Base-by-base conservation (phyloP, 2,113 vertebrate genomes). In the Agelaius tricolor region DNA sequence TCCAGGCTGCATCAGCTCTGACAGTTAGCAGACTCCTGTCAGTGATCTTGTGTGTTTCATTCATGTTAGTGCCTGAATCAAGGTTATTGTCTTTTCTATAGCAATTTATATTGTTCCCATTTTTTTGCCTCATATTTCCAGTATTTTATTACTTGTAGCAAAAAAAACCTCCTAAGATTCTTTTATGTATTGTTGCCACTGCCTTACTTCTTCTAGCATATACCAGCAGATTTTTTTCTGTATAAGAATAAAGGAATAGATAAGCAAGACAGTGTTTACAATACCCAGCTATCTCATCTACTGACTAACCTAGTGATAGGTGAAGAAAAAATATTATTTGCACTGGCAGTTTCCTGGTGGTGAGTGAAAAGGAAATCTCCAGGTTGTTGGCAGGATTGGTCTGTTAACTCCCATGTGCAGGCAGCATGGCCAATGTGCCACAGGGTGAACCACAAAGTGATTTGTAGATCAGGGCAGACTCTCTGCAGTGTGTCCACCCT, bases 381-480 rank as follows among this genome's bases (percentile, higher is more conserved):
- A 26, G 16, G 23, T 30, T 31, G 4, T 12, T 49, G 28, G 13
- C 47, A 77, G n/a, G 21, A 21, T 8, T 43, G 5, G 5, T 77
- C 15, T 44, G n/a, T 58, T 67, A 31, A 39, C 58, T 24, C 43
- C 13, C n/a, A 63, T 27, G 22, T 20, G 17, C 27, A 58, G 35
- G 17, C 15, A 31, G 27, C 3, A 6, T 9, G 20, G 7, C 54
- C 54, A 63, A 7, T 18, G 21, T 67, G 44, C 23, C 30, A 33
- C 0, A 0, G 47, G 21, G 31, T 68, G 28, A 22, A 17, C 14
- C 11, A 55, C 9, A 8, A 43, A 49, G 19, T 27, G 24, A 31
- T 59, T 31, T 58, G 9, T 33, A 26, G 6, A 44, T 39, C 18
- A 78, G 24, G 39, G 15, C 11, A 67, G 47, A 33, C 13, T 67